Evolutionary conservation across 2,113 vertebrate genomes (phyloP).

Genomic region (Sorex fumeus): DNA sequence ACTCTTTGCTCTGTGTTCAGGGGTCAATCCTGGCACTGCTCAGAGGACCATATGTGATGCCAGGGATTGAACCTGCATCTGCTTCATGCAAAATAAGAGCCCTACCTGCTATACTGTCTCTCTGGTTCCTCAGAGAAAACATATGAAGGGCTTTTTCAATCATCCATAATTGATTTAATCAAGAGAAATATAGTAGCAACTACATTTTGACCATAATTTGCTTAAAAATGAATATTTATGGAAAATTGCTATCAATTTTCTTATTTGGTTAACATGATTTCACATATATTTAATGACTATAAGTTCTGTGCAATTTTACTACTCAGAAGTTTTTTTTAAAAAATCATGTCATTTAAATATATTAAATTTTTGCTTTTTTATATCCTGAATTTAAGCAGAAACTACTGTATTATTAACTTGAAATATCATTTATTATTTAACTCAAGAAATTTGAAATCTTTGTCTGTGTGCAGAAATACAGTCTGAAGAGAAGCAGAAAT

Average conservation of each 20-base stretch:
- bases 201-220: conserved; percentile 15
- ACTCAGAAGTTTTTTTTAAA: background rate
- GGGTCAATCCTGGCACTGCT: too few relatives aligned
- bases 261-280: conserved; percentile 32
- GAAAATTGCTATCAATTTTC: conserved; percentile 29
- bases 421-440: conserved; percentile 69
- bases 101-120: too few relatives aligned
- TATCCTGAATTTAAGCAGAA: background rate
- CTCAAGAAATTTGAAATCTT: conserved; percentile 66
- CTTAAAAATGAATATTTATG: conserved; percentile 45
- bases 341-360: conserved; percentile 38
- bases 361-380: conserved; percentile 17
- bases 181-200: background rate
- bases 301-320: conserved; percentile 13
- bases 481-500: conserved; percentile 27
- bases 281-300: background rate
- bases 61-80: too few relatives aligned
- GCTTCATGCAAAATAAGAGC: too few relatives aligned
- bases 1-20: too few relatives aligned
- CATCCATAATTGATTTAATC: conserved; percentile 1
- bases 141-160: background rate
- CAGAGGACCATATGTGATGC: too few relatives aligned
- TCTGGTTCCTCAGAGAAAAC: too few relatives aligned
- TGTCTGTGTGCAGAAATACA: background rate
- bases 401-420: conserved; percentile 40